These are phyloP conservation scores for Gerris buenoi DNA, from an alignment of 1,140 invertebrate genomes.

Conservation along the genomic window DNA sequence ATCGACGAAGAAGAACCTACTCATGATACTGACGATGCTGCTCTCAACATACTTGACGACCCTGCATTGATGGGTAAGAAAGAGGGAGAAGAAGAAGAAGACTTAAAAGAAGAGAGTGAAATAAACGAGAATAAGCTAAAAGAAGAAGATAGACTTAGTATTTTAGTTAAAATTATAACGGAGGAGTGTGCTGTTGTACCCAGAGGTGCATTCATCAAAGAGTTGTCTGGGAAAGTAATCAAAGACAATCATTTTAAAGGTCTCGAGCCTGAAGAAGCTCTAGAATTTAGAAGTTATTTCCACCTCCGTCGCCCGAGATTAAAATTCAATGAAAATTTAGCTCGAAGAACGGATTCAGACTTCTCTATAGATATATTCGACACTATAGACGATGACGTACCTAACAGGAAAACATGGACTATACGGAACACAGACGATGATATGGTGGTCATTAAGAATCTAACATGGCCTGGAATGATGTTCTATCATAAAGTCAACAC, in stretches of 20 bases:
- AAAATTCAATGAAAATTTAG: slow-evolving; percentile 53
- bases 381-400: slow-evolving; percentile 47
- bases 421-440: slow-evolving; percentile 40
- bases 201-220: slow-evolving; percentile 50
- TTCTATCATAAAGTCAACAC: slow-evolving; percentile 53
- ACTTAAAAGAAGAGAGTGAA: neutral
- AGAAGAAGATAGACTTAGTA: slow-evolving; percentile 57
- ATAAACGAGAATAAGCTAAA: slow-evolving; percentile 33
- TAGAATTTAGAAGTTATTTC: slow-evolving; percentile 45
- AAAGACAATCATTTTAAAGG: slow-evolving; percentile 52
- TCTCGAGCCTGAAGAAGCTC: slow-evolving; percentile 38
- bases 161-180: slow-evolving; percentile 47
- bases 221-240: slow-evolving; percentile 42
- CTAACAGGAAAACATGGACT: slow-evolving; percentile 41
- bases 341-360: slow-evolving; percentile 55
- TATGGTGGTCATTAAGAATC: slow-evolving; percentile 42
- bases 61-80: neutral
- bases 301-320: slow-evolving; percentile 46
- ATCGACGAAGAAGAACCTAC: neutral
- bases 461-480: slow-evolving; percentile 58
- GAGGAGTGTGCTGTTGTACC: slow-evolving; percentile 52
- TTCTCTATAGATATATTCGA: slow-evolving; percentile 62
- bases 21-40: neutral
- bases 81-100: neutral
- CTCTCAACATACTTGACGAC: neutral